Base-by-base conservation (phyloP, 2,113 vertebrate species). In the Talpa occidentalis region DNA sequence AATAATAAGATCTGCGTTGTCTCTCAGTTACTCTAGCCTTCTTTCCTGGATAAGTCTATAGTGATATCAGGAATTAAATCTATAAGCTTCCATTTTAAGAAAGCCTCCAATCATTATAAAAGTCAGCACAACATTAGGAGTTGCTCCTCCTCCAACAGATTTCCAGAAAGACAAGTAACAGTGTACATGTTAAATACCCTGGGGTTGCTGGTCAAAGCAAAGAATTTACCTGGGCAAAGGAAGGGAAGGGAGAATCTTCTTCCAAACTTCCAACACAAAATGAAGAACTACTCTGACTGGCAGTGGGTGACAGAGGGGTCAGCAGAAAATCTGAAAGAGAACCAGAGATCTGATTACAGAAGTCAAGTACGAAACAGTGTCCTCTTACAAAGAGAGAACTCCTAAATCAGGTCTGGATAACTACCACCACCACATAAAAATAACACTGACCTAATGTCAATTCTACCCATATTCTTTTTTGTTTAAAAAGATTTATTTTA, bases 221-320 rank as follows among this genome's bases (percentile, higher is more conserved):
- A 80, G 14, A 19, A 96, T 97, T 97, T 97, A 99, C 99, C 99
- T 99, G 99, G 92, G 99, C 99, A 98, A 99, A 99, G 78, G 99
- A 99, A 98, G 99, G 98, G 95, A 99, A 99, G 67, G 99, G 98
- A 95, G 98, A 98, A 35, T 99, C 99, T 1, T 99, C 99, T 97
- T 99, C 99, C 97, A 99, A 94, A 91, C 98, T 99, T 47, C 99
- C 99, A 72, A 98, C 96, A 88, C 96, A 97, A 80, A 98, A 97
- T 5, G 98, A 97, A 0, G 98, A 97, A 94, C 98, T 99, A 95
- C 97, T 93, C 90, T 97, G 98, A 95, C 97, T 96, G 82, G 95
- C 96, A 97, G 98, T 95, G 93, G 98, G 97, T 35, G 97, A 98
- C 94, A 97, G n/a, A 0, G 97, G 94, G 95, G 97, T 95, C 96